Percentiles rank a stretch among this genome's conserved stretches.
phyloP scores from a whole-genome alignment of 2,113 vertebrate species.

The Campylomormyrus numenius region DNA sequence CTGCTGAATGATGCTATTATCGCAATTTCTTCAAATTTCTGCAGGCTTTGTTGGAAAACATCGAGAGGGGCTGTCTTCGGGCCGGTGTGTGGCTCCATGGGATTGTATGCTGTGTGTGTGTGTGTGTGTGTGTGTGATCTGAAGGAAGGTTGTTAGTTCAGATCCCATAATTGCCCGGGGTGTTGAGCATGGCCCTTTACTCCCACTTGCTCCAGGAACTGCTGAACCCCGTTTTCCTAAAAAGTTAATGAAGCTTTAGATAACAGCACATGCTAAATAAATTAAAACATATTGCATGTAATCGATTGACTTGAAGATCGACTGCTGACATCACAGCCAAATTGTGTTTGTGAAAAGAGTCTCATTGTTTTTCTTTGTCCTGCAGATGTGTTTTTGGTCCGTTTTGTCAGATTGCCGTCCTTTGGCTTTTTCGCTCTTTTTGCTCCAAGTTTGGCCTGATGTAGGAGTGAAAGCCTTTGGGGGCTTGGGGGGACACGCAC shows the following conservation, averaged over 20 bases:
- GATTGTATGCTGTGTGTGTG: background rate
- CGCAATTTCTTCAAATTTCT: background rate
- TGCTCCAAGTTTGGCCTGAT: background rate
- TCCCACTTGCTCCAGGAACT: background rate
- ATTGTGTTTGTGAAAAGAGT: background rate
- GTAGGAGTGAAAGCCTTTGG: background rate
- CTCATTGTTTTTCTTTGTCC: background rate
- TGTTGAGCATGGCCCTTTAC: background rate
- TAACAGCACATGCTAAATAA: background rate
- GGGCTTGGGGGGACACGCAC: background rate
- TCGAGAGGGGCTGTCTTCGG: background rate
- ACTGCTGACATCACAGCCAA: background rate
- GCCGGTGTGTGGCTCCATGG: background rate
- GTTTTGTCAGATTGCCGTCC: background rate
- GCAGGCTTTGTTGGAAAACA: background rate
- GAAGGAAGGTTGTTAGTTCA: background rate
- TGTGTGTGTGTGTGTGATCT: background rate
- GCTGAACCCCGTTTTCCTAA: background rate
- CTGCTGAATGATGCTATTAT: background rate
- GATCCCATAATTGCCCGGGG: background rate
- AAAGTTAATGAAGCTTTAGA: background rate
- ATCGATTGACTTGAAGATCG: background rate
- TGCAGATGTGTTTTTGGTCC: background rate
- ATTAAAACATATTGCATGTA: background rate
- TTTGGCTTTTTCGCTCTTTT: background rate